These are phyloP conservation scores for Caenorhabditis wallacei DNA, from an alignment of 2,888 invertebrate species.

Conservation along the genomic window DNA sequence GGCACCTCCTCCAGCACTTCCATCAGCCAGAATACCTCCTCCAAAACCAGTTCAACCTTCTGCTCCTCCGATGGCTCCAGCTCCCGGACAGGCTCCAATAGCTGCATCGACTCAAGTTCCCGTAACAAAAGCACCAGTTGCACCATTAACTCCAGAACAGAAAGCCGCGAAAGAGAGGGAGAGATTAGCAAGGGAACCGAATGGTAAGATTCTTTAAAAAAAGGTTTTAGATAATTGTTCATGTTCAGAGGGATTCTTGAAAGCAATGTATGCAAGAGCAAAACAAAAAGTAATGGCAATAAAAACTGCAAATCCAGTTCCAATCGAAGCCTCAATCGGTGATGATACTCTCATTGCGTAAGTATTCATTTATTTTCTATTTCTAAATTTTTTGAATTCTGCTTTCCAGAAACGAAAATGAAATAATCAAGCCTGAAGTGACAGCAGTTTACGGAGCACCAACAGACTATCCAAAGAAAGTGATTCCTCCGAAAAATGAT, in stretches of 20 bases:
- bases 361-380: not conserved
- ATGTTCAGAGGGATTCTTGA: slow-evolving; percentile 49
- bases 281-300: slow-evolving; percentile 30
- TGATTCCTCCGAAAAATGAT: slow-evolving; percentile 14
- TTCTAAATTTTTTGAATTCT: slow-evolving; percentile 9
- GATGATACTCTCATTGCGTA: slow-evolving; percentile 42
- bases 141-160: not conserved
- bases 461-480: slow-evolving; percentile 38
- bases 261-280: slow-evolving; percentile 32
- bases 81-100: not conserved
- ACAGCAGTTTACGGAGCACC: slow-evolving; percentile 32
- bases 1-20: not conserved
- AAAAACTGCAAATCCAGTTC: slow-evolving; percentile 35
- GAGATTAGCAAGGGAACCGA: slow-evolving; percentile 6
- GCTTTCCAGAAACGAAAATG: slow-evolving; percentile 29
- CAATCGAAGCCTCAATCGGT: not conserved
- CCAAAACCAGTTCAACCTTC: not conserved
- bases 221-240: no score
- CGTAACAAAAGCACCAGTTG: not conserved
- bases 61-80: not conserved
- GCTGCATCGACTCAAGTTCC: not conserved
- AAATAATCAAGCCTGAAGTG: slow-evolving; percentile 25
- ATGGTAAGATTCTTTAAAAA: slow-evolving; percentile 23
- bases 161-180: not conserved
- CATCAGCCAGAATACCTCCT: slow-evolving; percentile 1